Evolutionary conservation across 1,140 invertebrate species (phyloP).

Genomic region (Fopius arisanus): DNA sequence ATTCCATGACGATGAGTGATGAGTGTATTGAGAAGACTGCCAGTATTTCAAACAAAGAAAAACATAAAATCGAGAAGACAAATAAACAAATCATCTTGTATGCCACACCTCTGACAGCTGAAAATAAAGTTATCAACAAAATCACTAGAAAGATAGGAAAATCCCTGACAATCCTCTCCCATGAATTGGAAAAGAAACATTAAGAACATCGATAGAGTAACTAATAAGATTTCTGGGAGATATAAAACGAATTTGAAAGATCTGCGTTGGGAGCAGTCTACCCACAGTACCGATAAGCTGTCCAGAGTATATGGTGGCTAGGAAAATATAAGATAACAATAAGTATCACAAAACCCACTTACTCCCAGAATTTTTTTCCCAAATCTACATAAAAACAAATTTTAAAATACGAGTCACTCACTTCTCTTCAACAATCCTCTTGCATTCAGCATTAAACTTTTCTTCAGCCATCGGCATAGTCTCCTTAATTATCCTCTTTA

Average conservation of each 20-base stretch:
- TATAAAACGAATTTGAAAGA: conserved; percentile 41
- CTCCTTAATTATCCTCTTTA: conserved; percentile 66
- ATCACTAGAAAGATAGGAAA: no score
- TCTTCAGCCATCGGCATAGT: conserved; percentile 69
- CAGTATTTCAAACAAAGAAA: no score
- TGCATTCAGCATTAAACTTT: conserved; percentile 69
- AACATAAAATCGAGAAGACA: no score
- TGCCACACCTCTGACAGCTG: no score
- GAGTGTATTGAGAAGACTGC: no score
- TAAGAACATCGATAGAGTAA: not conserved
- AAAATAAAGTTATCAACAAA: no score
- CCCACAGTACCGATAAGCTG: conserved; percentile 62
- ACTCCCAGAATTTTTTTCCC: no score
- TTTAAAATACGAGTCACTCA: conserved; percentile 49
- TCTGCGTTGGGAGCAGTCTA: conserved; percentile 57
- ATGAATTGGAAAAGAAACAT: not conserved
- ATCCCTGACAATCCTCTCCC: not conserved
- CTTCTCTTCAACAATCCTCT: conserved; percentile 67
- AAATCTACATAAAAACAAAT: not conserved
- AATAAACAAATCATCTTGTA: no score
- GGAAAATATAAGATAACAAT: conserved; percentile 57
- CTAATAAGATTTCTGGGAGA: not conserved
- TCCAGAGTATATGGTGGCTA: conserved; percentile 61
- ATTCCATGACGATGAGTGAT: conserved; percentile 6
- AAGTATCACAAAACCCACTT: conserved; percentile 38